Percentiles rank a stretch among this genome's conserved stretches.
Conservation (phyloP, 1,140 invertebrate species). For the Globodera rostochiensis region DNA sequence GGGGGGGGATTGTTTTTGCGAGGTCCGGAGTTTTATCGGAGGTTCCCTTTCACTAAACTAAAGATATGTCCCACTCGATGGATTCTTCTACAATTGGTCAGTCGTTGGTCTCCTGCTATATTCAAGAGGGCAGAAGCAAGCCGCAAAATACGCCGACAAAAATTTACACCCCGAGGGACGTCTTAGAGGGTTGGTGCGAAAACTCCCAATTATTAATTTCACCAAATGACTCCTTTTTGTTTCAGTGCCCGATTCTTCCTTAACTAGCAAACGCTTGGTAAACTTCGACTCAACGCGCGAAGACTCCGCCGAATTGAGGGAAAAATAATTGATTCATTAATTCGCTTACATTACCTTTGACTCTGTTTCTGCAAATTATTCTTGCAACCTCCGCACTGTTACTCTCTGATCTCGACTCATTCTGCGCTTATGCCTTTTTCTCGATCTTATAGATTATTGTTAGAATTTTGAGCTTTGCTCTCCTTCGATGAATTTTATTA, state of each 20-base stretch:
- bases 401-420: constrained; percentile 22
- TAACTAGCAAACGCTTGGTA: neutral
- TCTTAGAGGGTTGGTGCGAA: neutral
- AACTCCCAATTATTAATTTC: neutral
- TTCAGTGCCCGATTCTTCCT: neutral
- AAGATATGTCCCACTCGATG: constrained; percentile 25
- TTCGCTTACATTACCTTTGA: neutral
- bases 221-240: neutral
- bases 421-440: constrained; percentile 14
- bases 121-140: constrained; percentile 16
- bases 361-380: neutral
- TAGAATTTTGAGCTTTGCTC: neutral
- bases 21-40: neutral
- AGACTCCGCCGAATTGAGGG: neutral
- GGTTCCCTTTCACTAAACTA: constrained; percentile 11
- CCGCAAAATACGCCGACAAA: constrained; percentile 29
- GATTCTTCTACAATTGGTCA: constrained; percentile 3
- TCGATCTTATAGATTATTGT: neutral
- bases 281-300: constrained; percentile 5
- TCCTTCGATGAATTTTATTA: neutral
- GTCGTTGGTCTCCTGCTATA: constrained; percentile 18
- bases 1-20: neutral
- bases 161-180: constrained; percentile 14
- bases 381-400: neutral
- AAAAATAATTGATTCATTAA: neutral